Evolutionary conservation across 2,888 invertebrate genomes (phyloP).

Genomic region (Tenthredo mesomela): DNA sequence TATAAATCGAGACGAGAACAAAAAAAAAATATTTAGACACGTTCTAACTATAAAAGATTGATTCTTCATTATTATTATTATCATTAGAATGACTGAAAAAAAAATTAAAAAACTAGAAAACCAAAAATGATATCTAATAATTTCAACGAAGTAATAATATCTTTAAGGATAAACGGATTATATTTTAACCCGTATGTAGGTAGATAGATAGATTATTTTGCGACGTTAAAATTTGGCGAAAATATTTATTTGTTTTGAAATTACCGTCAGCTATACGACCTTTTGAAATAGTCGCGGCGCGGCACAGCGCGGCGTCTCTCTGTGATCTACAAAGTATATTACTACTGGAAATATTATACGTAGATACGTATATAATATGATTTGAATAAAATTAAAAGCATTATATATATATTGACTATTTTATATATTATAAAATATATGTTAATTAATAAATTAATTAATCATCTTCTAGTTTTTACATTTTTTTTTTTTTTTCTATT

Average conservation of each 20-base stretch:
- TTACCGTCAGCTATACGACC: background rate
- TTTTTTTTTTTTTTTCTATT: too few relatives aligned
- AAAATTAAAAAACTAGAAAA: background rate
- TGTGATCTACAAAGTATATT: conserved; percentile 16
- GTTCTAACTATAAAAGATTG: background rate
- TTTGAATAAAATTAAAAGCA: background rate
- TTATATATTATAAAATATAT: background rate
- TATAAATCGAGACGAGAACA: background rate
- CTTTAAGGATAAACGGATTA: background rate
- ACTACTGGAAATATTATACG: background rate
- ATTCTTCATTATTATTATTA: background rate
- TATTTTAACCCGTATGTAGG: background rate
- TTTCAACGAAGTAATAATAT: background rate
- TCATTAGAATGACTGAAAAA: background rate
- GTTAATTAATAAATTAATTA: background rate
- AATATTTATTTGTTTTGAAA: conserved; percentile 25
- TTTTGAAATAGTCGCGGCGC: background rate
- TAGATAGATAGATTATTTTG: background rate
- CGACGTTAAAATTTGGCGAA: background rate
- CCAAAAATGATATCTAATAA: background rate
- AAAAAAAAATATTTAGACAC: background rate
- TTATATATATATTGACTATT: background rate
- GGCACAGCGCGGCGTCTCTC: conserved; percentile 1
- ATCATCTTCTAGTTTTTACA: too few relatives aligned
- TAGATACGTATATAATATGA: background rate